Percentiles rank a stretch among this genome's conserved stretches.
phyloP scores from a whole-genome alignment of 2,888 invertebrate genomes.

The Dryomyza anilis region DNA sequence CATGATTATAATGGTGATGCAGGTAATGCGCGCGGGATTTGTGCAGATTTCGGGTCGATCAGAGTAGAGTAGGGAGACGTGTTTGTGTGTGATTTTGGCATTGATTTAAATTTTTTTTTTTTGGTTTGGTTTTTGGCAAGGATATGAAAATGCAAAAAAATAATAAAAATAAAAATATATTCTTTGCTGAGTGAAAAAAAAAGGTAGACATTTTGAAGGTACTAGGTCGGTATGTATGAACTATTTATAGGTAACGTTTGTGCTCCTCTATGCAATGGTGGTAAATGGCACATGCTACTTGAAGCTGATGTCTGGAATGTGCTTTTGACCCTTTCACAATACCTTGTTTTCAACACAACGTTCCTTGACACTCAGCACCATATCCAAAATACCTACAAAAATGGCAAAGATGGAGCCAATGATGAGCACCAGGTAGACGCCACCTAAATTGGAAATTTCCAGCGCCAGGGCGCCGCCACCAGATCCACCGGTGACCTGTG shows the following conservation, averaged over 20 bases:
- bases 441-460: constrained; percentile 70
- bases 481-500: constrained; percentile 52
- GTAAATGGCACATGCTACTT: background rate
- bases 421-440: constrained; percentile 69
- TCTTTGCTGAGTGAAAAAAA: background rate
- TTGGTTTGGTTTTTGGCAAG: too few species aligned
- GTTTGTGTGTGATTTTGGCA: too few species aligned
- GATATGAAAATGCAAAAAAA: background rate
- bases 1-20: background rate
- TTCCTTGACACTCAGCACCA: constrained; percentile 56
- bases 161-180: constrained; percentile 5
- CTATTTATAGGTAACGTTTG: too few species aligned
- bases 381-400: constrained; percentile 55
- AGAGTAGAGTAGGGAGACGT: too few species aligned
- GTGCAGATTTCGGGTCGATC: too few species aligned
- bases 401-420: constrained; percentile 61
- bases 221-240: too few species aligned
- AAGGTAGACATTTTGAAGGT: too few species aligned
- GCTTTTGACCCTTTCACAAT: constrained; percentile 29
- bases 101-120: too few species aligned
- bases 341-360: constrained; percentile 57
- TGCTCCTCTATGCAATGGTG: background rate
- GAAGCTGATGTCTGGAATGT: background rate
- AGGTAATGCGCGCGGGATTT: background rate
- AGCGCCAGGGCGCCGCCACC: constrained; percentile 62